Conservation (phyloP, 2,113 vertebrate species). For the Brachyistius frenatus region DNA sequence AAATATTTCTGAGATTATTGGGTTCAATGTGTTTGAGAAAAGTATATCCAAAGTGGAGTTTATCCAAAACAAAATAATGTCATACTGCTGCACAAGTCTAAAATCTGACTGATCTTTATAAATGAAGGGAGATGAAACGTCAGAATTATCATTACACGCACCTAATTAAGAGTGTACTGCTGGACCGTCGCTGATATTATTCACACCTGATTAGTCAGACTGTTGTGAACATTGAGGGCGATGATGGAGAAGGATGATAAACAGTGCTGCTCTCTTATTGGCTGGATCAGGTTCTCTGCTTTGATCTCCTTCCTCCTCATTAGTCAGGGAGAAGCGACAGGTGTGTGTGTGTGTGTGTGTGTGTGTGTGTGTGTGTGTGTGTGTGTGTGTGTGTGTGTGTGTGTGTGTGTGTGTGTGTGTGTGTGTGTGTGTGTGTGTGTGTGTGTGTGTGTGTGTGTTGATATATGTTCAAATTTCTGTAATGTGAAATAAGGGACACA, state of each 20-base stretch:
- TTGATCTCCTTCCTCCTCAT: constrained; percentile 77
- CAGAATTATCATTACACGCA: constrained; percentile 50
- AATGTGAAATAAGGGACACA: constrained; percentile 35
- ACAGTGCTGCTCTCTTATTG: constrained; percentile 66
- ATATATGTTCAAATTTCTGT: constrained; percentile 18
- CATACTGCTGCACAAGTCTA: background rate
- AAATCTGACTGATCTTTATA: constrained; percentile 16
- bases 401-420: constrained; percentile 34
- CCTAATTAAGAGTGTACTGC: constrained; percentile 62
- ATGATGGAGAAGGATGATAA: constrained; percentile 71
- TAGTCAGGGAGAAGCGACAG: constrained; percentile 57
- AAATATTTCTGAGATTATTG: too few species aligned
- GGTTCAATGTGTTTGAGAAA: too few species aligned
- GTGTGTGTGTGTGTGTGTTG: constrained; percentile 38
- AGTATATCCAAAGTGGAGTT: too few species aligned
- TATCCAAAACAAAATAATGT: constrained; percentile 5
- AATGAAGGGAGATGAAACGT: constrained; percentile 32
- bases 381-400: constrained; percentile 38
- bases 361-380: constrained; percentile 29
- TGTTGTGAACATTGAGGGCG: constrained; percentile 54
- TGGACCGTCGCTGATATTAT: constrained; percentile 38
- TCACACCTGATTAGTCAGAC: constrained; percentile 75
- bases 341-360: constrained; percentile 53
- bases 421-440: constrained; percentile 21
- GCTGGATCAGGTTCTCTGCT: constrained; percentile 66